Conservation (phyloP, 2,113 vertebrate species). For the Cettia cetti region DNA sequence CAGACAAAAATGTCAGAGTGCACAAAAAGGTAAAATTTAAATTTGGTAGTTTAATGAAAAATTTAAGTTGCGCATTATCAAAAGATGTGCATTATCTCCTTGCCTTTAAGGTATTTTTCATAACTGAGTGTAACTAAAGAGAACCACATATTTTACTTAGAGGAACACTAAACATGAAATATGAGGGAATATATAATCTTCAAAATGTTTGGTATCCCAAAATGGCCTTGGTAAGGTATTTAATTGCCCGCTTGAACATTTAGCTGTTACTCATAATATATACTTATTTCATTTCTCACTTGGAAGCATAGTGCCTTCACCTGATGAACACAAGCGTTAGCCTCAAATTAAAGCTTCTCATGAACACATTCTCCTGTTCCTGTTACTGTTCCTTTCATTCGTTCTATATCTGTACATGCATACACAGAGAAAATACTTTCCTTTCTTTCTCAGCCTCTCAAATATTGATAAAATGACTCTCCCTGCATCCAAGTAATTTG, state of each 20-base stretch:
- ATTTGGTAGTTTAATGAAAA: constrained; percentile 82
- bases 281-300: constrained; percentile 26
- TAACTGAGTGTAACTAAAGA: constrained; percentile 65
- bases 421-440: background rate
- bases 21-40: constrained; percentile 84
- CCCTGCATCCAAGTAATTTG: background rate
- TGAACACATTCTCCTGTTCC: background rate
- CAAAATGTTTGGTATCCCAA: constrained; percentile 53
- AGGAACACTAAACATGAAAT: constrained; percentile 67
- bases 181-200: constrained; percentile 44
- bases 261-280: constrained; percentile 16
- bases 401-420: accelerated
- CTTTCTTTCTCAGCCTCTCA: background rate
- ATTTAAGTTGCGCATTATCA: constrained; percentile 78
- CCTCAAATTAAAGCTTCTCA: background rate
- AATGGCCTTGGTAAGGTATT: constrained; percentile 39
- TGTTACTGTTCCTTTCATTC: background rate
- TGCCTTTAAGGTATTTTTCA: constrained; percentile 68
- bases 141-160: constrained; percentile 69
- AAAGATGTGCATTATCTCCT: constrained; percentile 70
- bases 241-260: constrained; percentile 15
- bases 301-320: background rate
- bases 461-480: background rate
- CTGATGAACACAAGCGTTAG: accelerated
- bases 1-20: constrained; percentile 89